Conservation (phyloP, 2,797 vertebrate species). For the Ctenosaura bakeri region DNA sequence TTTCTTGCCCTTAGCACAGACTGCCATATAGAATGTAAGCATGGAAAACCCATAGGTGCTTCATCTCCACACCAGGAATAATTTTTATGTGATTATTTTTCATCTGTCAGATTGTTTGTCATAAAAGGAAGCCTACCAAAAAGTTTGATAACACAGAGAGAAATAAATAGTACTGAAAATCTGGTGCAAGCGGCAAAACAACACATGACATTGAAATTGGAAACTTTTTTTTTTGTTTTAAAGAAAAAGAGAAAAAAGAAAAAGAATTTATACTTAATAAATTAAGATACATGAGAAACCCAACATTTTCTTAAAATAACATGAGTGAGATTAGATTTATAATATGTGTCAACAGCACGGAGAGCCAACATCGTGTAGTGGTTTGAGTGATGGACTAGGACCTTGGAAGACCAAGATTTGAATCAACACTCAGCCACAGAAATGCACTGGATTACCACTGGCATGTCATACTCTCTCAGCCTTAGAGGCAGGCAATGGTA, state of each 20-base stretch:
- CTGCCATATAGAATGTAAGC: neutral
- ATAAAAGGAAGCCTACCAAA: neutral
- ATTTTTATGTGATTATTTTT: neutral
- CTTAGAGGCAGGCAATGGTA: no score
- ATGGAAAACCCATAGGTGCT: neutral
- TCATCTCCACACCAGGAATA: slow-evolving; percentile 6
- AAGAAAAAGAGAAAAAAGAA: no score
- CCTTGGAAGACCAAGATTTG: no score
- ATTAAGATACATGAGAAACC: neutral
- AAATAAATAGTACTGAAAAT: neutral
- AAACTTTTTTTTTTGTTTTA: neutral
- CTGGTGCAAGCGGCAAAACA: neutral
- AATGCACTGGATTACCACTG: no score
- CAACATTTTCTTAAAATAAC: neutral
- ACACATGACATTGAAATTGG: neutral
- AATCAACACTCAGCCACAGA: no score
- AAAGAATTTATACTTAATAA: no score
- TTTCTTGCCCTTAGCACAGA: neutral
- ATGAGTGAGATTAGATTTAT: neutral
- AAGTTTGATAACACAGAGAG: neutral
- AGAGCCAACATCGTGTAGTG: no score
- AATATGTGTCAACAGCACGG: neutral
- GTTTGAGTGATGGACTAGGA: no score
- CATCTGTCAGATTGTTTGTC: neutral
- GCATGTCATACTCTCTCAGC: no score